These are phyloP conservation scores for Trachymyrmex cornetzi DNA, from an alignment of 1,140 invertebrate genomes.

Conservation along the genomic window DNA sequence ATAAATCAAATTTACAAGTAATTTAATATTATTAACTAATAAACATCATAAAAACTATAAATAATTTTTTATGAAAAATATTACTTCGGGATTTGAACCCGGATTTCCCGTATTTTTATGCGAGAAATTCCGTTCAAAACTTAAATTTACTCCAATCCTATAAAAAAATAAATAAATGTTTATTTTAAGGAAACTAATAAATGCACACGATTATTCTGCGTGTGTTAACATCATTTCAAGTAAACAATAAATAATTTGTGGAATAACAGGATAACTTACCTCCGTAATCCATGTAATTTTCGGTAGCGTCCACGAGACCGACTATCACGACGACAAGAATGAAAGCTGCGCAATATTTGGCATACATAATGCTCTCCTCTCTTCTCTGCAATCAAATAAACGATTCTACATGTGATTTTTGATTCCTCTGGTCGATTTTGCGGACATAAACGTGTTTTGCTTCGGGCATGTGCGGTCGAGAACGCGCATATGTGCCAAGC, in stretches of 20 bases:
- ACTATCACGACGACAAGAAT: constrained; percentile 58
- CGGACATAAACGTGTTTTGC: not conserved
- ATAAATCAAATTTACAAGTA: too few species aligned
- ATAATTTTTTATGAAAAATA: too few species aligned
- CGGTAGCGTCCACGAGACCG: constrained; percentile 66
- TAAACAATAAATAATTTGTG: not conserved
- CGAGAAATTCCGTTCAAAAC: not conserved
- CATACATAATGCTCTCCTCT: constrained; percentile 59
- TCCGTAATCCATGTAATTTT: constrained; percentile 80
- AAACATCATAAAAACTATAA: too few species aligned
- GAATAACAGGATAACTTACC: constrained; percentile 65
- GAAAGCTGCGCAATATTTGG: constrained; percentile 51
- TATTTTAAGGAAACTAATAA: not conserved
- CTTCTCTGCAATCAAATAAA: constrained; percentile 66
- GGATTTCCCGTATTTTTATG: too few species aligned
- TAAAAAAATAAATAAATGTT: not conserved
- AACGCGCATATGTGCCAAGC: constrained; percentile 3
- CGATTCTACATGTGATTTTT: not conserved
- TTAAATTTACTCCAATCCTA: not conserved
- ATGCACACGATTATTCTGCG: not conserved
- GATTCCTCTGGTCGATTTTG: not conserved
- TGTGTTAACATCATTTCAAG: not conserved
- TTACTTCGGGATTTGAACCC: too few species aligned
- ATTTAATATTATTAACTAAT: too few species aligned
- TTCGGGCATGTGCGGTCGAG: not conserved